Conservation (phyloP, 1,140 invertebrate genomes). For the Galleria mellonella region DNA sequence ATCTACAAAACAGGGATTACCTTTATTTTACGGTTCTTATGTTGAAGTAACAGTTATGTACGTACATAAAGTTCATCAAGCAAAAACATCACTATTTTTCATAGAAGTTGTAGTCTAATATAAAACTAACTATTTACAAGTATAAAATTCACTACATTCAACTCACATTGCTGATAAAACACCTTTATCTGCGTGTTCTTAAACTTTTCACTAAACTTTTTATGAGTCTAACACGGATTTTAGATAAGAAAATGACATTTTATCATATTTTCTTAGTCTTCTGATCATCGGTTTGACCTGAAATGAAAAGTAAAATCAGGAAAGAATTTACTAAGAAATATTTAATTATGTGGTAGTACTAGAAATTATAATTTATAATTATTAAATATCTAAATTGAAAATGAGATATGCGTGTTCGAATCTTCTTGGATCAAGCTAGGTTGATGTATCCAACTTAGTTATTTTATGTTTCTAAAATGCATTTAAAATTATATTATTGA, state of each 20-base stretch:
- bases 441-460: too few relatives aligned
- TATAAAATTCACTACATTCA: slow-evolving; percentile 61
- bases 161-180: slow-evolving; percentile 39
- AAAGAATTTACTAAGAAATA: too few relatives aligned
- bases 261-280: slow-evolving; percentile 17
- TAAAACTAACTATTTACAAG: slow-evolving; percentile 59
- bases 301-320: slow-evolving; percentile 14
- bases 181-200: slow-evolving; percentile 30
- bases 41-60: slow-evolving; percentile 57
- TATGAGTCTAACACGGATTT: slow-evolving; percentile 43
- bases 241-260: slow-evolving; percentile 26
- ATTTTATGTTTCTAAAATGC: too few relatives aligned
- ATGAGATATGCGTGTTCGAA: too few relatives aligned
- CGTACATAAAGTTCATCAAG: slow-evolving; percentile 54
- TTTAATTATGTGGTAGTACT: too few relatives aligned
- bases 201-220: slow-evolving; percentile 29
- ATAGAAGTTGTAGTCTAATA: slow-evolving; percentile 36
- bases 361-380: too few relatives aligned
- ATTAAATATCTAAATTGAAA: too few relatives aligned
- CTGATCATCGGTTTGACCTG: slow-evolving; percentile 54
- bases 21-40: slow-evolving; percentile 50
- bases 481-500: too few relatives aligned
- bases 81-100: slow-evolving; percentile 52
- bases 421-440: too few relatives aligned
- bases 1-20: slow-evolving; percentile 36